A percentile compares a stretch with the other conserved stretches of the same genome.
phyloP scores from a whole-genome alignment of 1,140 invertebrate species.

The Onthophagus taurus region DNA sequence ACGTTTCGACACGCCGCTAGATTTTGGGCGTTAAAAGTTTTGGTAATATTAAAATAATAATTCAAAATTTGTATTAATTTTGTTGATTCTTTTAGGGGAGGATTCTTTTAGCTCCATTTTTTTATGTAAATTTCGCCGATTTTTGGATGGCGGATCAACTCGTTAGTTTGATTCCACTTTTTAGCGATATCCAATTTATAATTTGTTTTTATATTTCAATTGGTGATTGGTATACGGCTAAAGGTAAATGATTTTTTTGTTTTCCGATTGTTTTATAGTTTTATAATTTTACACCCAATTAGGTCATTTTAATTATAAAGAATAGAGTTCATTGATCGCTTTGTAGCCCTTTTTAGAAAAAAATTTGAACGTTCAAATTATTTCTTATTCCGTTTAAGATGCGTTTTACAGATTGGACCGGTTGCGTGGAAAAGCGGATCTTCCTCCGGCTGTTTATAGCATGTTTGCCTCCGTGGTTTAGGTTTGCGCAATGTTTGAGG shows the following conservation, averaged over 20 bases:
- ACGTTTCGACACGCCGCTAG: constrained; percentile 70
- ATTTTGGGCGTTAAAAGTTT: constrained; percentile 44
- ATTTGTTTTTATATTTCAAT: constrained; percentile 51
- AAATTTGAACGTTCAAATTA: background rate
- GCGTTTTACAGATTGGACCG: constrained; percentile 34
- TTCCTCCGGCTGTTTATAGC: constrained; percentile 53
- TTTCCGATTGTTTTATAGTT: too few relatives aligned
- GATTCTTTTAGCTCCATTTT: constrained; percentile 71
- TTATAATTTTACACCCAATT: too few relatives aligned
- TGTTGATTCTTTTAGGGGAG: constrained; percentile 39
- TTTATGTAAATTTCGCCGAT: constrained; percentile 80
- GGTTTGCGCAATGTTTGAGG: constrained; percentile 94
- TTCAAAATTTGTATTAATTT: background rate
- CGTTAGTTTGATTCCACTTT: constrained; percentile 65
- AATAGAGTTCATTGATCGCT: too few relatives aligned
- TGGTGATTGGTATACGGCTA: constrained; percentile 38
- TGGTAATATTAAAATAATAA: background rate
- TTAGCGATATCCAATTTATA: constrained; percentile 76
- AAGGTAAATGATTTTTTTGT: constrained; percentile 29
- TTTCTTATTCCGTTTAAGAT: too few relatives aligned
- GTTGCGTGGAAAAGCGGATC: constrained; percentile 40
- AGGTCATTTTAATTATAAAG: too few relatives aligned
- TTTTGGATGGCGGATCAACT: constrained; percentile 92
- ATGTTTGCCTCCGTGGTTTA: constrained; percentile 77
- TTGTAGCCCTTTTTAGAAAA: too few relatives aligned